Evolutionary conservation across 1,140 invertebrate genomes (phyloP).

Genomic region (Armadillidium nasatum): DNA sequence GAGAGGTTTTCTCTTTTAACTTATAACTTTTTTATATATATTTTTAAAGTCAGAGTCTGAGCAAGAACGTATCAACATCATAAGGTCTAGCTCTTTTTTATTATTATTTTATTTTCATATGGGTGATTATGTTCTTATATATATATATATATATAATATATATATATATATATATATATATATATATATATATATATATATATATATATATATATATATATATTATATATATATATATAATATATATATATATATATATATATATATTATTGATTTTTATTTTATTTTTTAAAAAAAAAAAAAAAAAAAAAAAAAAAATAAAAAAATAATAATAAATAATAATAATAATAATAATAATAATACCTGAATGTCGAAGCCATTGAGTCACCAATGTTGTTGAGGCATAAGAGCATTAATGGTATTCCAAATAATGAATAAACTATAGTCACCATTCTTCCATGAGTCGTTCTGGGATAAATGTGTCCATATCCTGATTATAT

Average conservation of each 20-base stretch:
- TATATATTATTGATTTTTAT: too few relatives aligned
- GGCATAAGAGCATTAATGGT: slow-evolving; percentile 77
- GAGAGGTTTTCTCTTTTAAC: too few relatives aligned
- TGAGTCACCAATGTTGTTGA: slow-evolving; percentile 77
- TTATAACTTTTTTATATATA: slow-evolving; percentile 19
- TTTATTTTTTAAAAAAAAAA: too few relatives aligned
- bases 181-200: slow-evolving; percentile 17
- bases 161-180: slow-evolving; percentile 11
- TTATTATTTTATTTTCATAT: too few relatives aligned
- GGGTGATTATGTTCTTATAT: too few relatives aligned
- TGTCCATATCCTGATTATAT: slow-evolving; percentile 66
- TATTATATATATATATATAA: not conserved
- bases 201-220: slow-evolving; percentile 18
- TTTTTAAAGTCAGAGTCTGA: too few relatives aligned
- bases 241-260: too few relatives aligned
- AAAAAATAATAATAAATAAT: not conserved
- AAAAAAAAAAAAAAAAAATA: not conserved
- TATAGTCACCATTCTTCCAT: slow-evolving; percentile 77
- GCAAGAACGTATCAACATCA: too few relatives aligned
- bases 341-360: slow-evolving; percentile 1
- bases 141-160: slow-evolving; percentile 3
- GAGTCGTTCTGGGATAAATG: slow-evolving; percentile 67
- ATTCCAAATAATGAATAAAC: slow-evolving; percentile 77
- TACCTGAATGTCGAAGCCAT: slow-evolving; percentile 66
- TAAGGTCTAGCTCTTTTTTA: too few relatives aligned